phyloP scores from a whole-genome alignment of 2,888 invertebrate species.

The Chymomyza amoena region DNA sequence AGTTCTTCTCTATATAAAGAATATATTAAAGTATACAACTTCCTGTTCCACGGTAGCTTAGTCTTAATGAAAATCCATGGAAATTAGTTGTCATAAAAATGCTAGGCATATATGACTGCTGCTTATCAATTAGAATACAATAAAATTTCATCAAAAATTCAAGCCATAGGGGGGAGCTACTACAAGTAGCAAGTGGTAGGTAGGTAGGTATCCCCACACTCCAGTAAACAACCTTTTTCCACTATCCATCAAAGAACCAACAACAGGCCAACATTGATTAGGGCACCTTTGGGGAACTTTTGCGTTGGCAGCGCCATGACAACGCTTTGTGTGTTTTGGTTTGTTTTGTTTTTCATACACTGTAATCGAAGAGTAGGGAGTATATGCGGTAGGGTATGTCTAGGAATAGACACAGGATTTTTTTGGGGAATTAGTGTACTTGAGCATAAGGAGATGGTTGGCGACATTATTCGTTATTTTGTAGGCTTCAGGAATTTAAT shows the following conservation, averaged over 20 bases:
- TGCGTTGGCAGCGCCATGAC: slow-evolving; percentile 50
- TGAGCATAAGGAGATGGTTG: too few species aligned
- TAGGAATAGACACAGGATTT: too few species aligned
- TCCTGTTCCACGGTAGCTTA: background rate
- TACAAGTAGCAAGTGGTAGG: background rate
- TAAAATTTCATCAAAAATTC: slow-evolving; percentile 50
- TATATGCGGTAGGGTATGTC: too few species aligned
- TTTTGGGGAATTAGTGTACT: too few species aligned
- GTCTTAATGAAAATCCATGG: slow-evolving; percentile 14
- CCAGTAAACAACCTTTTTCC: background rate
- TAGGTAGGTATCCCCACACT: background rate
- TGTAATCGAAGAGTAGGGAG: too few species aligned
- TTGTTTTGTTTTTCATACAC: slow-evolving; percentile 11
- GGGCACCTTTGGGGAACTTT: slow-evolving; percentile 46
- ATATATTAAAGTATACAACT: background rate
- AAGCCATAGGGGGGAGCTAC: slow-evolving; percentile 16
- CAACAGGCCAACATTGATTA: slow-evolving; percentile 59
- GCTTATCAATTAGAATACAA: slow-evolving; percentile 59
- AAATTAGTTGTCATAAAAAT: slow-evolving; percentile 40
- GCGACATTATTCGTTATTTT: too few species aligned
- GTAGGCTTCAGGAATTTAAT: too few species aligned
- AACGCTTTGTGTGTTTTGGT: slow-evolving; percentile 28
- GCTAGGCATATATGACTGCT: slow-evolving; percentile 22
- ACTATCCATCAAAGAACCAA: background rate
- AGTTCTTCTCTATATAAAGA: background rate